A percentile compares a stretch with the other conserved stretches of the same genome.
Evolutionary conservation across 2,888 invertebrate genomes (phyloP).

Genomic region (Hirtodrosophila trivittata): DNA sequence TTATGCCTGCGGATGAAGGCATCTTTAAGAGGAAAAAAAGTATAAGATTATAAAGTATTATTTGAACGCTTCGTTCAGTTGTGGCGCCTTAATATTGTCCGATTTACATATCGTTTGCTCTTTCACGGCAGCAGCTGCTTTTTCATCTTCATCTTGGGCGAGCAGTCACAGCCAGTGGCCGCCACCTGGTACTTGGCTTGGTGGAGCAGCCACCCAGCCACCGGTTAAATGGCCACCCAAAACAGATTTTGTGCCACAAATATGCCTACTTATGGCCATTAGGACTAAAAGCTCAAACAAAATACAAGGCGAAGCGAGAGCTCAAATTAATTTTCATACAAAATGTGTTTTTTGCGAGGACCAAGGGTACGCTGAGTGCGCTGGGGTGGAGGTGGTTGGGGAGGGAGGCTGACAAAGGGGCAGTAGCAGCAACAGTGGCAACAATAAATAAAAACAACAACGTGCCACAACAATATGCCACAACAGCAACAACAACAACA

Average conservation of each 20-base stretch:
- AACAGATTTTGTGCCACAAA: constrained; percentile 51
- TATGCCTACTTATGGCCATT: constrained; percentile 73
- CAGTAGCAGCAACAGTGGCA: constrained; percentile 45
- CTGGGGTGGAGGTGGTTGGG: too few relatives aligned
- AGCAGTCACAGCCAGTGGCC: background rate
- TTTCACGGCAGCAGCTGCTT: constrained; percentile 34
- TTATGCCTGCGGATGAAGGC: too few relatives aligned
- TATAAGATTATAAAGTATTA: too few relatives aligned
- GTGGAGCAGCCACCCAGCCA: background rate
- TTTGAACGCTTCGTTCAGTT: background rate
- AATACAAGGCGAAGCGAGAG: constrained; percentile 49
- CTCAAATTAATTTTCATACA: constrained; percentile 76
- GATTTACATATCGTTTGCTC: constrained; percentile 37
- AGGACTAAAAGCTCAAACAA: constrained; percentile 63
- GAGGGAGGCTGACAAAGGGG: background rate
- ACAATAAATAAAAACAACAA: constrained; percentile 52
- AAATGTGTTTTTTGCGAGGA: constrained; percentile 60
- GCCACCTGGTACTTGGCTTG: constrained; percentile 20
- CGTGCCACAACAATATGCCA: constrained; percentile 54
- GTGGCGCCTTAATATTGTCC: constrained; percentile 9
- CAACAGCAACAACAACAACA: constrained; percentile 26
- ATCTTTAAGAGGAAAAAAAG: background rate
- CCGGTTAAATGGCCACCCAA: constrained; percentile 16
- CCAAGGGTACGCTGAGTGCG: too few relatives aligned
- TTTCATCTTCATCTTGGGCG: background rate